Base-by-base conservation (phyloP, 2,888 invertebrate species). In the Ametastegia equiseti region DNA sequence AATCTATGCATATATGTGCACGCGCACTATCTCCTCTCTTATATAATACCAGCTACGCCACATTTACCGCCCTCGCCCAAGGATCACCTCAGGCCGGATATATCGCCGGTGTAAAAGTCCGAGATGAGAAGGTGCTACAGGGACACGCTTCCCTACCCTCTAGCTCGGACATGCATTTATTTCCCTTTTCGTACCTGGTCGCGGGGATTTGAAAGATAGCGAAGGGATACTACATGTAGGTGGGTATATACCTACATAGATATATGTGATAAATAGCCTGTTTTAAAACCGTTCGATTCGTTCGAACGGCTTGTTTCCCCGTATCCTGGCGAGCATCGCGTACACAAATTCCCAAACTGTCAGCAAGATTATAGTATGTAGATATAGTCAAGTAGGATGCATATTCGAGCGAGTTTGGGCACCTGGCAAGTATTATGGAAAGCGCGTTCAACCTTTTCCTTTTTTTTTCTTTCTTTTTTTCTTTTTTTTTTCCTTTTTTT, bases 71-170 rank as follows among this genome's bases (percentile, higher is more conserved):
- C 42, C 45, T 78, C n/a, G n/a, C n/a, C n/a, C 60, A 60, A 77
- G 78, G 78, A 78, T 78, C 57, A 36, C 54, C 75, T 57, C 54
- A 57, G 54, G 54, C 54, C 75, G 75, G 54, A 75, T 54, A 75
- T 75, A 75, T 78, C 47, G 60, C 30, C 19, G 60, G 42, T 57
- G 42, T 39, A 78, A 77, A 42, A 69, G 42, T 69, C n/a, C 39
- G 1, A 42, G 36, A 3, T 63, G 23, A n/a, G n/a, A 23, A 9
- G 19, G n/a, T 50, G 50, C 1, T 50, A 19, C 50, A 19, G 50
- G 2, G 19, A 54, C 19, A 54, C 23, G n/a, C n/a, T n/a, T n/a
- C n/a, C n/a, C n/a, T n/a, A n/a, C n/a, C n/a, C n/a, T n/a, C n/a
- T n/a, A n/a, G n/a, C n/a, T n/a, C n/a, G n/a, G n/a, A n/a, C n/a